phyloP scores from a whole-genome alignment of 2,797 vertebrate genomes.

The Pseudochromis fuscus region DNA sequence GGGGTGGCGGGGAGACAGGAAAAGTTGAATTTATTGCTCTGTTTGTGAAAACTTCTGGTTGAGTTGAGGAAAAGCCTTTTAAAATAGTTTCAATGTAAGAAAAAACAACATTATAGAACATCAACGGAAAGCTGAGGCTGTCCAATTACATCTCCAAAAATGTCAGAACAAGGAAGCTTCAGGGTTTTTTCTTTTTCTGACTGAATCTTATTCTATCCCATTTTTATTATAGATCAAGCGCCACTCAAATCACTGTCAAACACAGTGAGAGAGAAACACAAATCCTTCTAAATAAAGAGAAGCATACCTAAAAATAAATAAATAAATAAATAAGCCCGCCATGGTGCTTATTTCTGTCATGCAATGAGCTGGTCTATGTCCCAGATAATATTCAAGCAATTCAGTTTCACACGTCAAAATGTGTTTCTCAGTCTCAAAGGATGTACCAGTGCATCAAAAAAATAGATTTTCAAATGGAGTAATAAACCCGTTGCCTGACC shows the following conservation, averaged over 20 bases:
- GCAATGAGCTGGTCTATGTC: slow-evolving; percentile 28
- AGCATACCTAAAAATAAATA: slow-evolving; percentile 43
- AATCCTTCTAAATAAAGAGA: slow-evolving; percentile 47
- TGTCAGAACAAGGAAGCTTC: slow-evolving; percentile 22
- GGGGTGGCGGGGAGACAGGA: background rate
- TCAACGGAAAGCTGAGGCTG: slow-evolving; percentile 34
- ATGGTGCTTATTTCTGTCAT: slow-evolving; percentile 22
- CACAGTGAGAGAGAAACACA: slow-evolving; percentile 21
- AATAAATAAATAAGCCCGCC: no score
- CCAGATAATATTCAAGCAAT: slow-evolving; percentile 34
- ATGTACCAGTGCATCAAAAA: slow-evolving; percentile 6
- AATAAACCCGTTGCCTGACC: background rate
- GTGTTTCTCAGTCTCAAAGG: slow-evolving; percentile 45
- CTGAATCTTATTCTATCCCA: slow-evolving; percentile 16
- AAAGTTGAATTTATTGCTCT: slow-evolving; percentile 21
- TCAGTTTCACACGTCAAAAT: slow-evolving; percentile 48
- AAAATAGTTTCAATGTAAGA: slow-evolving; percentile 27
- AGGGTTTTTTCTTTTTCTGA: slow-evolving; percentile 27
- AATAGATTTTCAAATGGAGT: slow-evolving; percentile 24
- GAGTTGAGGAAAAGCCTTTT: background rate
- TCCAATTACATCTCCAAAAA: slow-evolving; percentile 46
- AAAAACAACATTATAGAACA: slow-evolving; percentile 33
- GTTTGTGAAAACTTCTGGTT: slow-evolving; percentile 38
- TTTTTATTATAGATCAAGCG: slow-evolving; percentile 62
- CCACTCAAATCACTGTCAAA: slow-evolving; percentile 38